Evolutionary conservation across 64 coral and sea anemone species (phyloP).

Genomic region (Stichodactyla mertensii): DNA sequence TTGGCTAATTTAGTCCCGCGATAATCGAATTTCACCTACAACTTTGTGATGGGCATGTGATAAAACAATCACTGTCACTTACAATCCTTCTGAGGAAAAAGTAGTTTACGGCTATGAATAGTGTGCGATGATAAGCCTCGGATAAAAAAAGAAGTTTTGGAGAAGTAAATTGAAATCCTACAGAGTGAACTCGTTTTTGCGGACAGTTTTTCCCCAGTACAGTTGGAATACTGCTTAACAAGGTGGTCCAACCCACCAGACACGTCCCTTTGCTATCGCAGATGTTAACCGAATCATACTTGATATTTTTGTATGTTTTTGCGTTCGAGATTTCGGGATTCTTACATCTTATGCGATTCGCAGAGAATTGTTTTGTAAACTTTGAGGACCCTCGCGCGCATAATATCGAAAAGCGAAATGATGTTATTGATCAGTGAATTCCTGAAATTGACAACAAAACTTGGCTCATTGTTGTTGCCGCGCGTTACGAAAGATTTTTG

Average conservation of each 20-base stretch:
- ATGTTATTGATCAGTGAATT: not conserved
- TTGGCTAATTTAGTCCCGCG: not conserved
- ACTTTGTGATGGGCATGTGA: not conserved
- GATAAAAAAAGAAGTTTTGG: not conserved
- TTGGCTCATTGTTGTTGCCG: not conserved
- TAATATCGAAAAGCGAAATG: not conserved
- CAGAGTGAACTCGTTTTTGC: not conserved
- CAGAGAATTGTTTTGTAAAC: slow-evolving; percentile 2
- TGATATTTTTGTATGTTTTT: not conserved
- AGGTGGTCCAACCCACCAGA: not conserved
- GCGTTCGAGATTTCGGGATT: not conserved
- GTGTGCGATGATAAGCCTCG: not conserved
- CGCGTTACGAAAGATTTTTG: not conserved
- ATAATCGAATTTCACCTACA: not conserved
- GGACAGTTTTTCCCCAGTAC: not conserved
- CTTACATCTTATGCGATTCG: not conserved
- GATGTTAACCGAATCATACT: not conserved
- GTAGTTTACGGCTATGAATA: not conserved
- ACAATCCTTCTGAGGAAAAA: no score
- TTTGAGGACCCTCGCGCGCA: not conserved
- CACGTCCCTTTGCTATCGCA: not conserved
- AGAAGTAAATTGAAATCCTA: not conserved
- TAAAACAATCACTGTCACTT: not conserved
- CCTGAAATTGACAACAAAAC: not conserved
- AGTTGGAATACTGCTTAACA: not conserved